These are phyloP conservation scores for Malurus leucopterus DNA, from an alignment of 2,797 vertebrate genomes.

Conservation along the genomic window DNA sequence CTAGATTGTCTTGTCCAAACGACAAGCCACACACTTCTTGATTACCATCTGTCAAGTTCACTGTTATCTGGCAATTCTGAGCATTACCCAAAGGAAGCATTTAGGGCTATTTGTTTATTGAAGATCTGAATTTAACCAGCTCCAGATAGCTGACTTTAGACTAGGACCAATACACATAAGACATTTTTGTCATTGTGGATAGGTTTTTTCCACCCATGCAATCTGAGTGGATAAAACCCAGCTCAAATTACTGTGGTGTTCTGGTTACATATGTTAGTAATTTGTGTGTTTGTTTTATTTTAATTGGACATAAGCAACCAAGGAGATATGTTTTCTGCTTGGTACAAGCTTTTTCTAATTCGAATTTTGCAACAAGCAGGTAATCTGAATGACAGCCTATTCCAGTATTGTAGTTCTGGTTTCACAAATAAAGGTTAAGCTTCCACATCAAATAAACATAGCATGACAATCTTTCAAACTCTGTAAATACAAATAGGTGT, in stretches of 20 bases:
- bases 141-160: slow-evolving; percentile 8
- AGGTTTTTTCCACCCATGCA: neutral
- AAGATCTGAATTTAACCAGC: neutral
- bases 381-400: neutral
- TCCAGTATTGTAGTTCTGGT: neutral
- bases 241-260: neutral
- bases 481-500: neutral
- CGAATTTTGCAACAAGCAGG: neutral
- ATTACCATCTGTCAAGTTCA: neutral
- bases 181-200: neutral
- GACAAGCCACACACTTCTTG: neutral
- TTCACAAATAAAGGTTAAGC: neutral
- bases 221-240: neutral
- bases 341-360: neutral
- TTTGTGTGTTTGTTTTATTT: slow-evolving; percentile 2
- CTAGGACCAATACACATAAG: neutral
- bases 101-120: neutral
- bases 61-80: neutral
- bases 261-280: neutral
- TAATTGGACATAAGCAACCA: neutral
- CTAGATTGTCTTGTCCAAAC: neutral
- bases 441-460: neutral
- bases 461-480: neutral
- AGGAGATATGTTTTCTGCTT: neutral
- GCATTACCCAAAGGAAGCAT: neutral